Percentiles rank a stretch among this genome's conserved stretches.
Evolutionary conservation across 2,888 invertebrate species (phyloP).

Genomic region (Laspeyria flexula): DNA sequence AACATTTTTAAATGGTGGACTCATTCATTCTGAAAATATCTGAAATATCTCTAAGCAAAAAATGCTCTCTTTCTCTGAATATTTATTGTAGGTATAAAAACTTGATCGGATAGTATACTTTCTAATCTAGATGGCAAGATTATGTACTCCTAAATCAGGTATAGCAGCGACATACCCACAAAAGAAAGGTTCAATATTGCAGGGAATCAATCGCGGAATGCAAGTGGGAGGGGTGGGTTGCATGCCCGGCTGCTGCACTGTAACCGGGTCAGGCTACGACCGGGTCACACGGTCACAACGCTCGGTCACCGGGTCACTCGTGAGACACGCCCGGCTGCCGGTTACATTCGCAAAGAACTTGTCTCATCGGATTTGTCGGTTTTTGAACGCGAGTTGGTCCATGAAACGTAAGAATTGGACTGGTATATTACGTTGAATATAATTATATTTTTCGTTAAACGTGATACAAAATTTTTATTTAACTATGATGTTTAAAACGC

Average conservation of each 20-base stretch:
- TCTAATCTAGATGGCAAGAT: background rate
- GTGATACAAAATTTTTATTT: too few species aligned
- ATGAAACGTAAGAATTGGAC: slow-evolving; percentile 6
- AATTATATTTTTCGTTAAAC: too few species aligned
- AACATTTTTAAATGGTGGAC: too few species aligned
- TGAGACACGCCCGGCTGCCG: slow-evolving; percentile 54
- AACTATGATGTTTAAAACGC: too few species aligned
- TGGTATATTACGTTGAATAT: background rate
- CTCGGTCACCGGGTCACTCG: slow-evolving; percentile 42
- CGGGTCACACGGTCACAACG: slow-evolving; percentile 74
- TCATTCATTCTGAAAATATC: too few species aligned
- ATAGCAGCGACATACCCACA: slow-evolving; percentile 33
- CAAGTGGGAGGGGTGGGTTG: slow-evolving; percentile 47
- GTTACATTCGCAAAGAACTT: slow-evolving; percentile 25
- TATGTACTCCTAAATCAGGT: slow-evolving; percentile 10
- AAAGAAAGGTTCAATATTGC: slow-evolving; percentile 39
- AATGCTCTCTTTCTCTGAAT: too few species aligned
- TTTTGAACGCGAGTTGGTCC: slow-evolving; percentile 35
- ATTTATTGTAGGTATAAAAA: too few species aligned
- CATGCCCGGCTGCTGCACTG: slow-evolving; percentile 52
- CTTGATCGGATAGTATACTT: too few species aligned
- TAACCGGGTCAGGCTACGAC: slow-evolving; percentile 72
- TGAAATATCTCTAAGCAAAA: too few species aligned
- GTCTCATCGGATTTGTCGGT: slow-evolving; percentile 48
- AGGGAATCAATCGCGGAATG: slow-evolving; percentile 69